Conservation (phyloP, 2,113 vertebrate genomes). For the Chiloscyllium plagiosum region DNA sequence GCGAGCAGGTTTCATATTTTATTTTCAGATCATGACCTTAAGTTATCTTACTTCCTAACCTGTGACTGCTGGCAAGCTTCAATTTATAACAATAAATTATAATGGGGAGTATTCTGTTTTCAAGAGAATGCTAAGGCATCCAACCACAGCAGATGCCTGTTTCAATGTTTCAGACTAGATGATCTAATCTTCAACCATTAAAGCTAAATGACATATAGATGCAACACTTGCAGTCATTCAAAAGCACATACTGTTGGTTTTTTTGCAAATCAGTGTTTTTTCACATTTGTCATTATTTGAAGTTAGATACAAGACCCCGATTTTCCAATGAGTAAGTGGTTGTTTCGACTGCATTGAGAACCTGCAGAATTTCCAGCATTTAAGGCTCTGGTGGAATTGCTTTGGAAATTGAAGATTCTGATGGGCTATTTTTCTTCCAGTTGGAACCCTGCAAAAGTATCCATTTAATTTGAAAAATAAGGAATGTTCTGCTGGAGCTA, state of each 20-base stretch:
- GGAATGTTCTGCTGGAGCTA: too few species aligned
- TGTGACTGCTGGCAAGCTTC: conserved; percentile 8
- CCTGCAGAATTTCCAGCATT: too few species aligned
- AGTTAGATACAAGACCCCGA: background rate
- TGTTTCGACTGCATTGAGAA: too few species aligned
- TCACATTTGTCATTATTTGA: background rate
- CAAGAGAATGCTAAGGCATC: background rate
- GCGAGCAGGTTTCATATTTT: too few species aligned
- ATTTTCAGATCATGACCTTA: background rate
- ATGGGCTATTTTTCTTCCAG: too few species aligned
- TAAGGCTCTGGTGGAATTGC: too few species aligned
- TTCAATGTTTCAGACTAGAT: background rate
- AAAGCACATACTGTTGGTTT: background rate
- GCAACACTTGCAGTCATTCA: background rate
- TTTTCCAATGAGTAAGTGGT: too few species aligned
- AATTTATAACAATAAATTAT: background rate
- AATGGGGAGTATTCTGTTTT: background rate
- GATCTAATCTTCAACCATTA: background rate
- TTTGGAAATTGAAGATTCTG: too few species aligned
- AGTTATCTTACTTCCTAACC: background rate
- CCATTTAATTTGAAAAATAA: too few species aligned
- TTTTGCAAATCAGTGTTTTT: background rate
- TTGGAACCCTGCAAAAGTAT: too few species aligned
- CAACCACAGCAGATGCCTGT: background rate
- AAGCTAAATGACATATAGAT: background rate